These are phyloP conservation scores for Tillus elongatus DNA, from an alignment of 2,888 invertebrate genomes.

Conservation along the genomic window DNA sequence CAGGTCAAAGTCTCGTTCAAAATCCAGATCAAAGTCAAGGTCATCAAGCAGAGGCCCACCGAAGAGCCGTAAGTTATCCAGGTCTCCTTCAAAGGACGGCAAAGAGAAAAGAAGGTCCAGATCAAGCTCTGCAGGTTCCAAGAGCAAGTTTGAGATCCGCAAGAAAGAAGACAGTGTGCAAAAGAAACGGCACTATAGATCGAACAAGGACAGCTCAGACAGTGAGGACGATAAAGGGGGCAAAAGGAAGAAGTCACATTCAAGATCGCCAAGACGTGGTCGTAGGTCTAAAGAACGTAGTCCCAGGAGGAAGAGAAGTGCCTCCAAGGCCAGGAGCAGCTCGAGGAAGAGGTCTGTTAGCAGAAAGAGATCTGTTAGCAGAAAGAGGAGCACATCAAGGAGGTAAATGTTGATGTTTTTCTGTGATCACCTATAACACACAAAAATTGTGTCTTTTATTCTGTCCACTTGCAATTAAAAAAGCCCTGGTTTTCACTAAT, in stretches of 20 bases:
- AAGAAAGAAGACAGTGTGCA: constrained; percentile 74
- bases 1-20: constrained; percentile 32
- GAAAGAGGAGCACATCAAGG: constrained; percentile 38
- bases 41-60: constrained; percentile 24
- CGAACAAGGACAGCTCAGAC: constrained; percentile 61
- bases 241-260: constrained; percentile 33
- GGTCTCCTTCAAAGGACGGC: constrained; percentile 25
- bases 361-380: constrained; percentile 32
- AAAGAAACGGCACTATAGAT: constrained; percentile 81
- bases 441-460: too few species aligned
- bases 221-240: constrained; percentile 39
- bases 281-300: constrained; percentile 41
- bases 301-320: constrained; percentile 42
- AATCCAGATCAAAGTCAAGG: constrained; percentile 29
- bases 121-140: constrained; percentile 31
- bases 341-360: constrained; percentile 31
- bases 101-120: constrained; percentile 18
- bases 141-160: constrained; percentile 57
- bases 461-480: too few species aligned
- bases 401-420: constrained; percentile 26
- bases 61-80: constrained; percentile 24
- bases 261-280: constrained; percentile 31
- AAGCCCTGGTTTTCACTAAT: too few species aligned
- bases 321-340: constrained; percentile 29
- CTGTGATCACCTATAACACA: too few species aligned